Conservation (phyloP, 1,140 invertebrate species). For the Zeugodacus cucurbitae region DNA sequence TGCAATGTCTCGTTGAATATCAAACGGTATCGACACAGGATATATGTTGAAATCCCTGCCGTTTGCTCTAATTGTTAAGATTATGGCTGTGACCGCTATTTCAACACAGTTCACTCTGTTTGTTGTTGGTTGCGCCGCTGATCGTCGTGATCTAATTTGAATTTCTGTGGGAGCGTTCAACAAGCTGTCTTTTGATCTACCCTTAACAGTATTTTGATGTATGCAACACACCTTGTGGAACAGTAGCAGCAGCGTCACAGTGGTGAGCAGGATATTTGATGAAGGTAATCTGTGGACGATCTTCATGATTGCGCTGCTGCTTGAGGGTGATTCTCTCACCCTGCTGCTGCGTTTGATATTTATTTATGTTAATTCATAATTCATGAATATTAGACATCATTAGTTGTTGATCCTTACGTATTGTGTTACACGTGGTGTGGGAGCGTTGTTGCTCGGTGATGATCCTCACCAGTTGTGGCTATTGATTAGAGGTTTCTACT, state of each 20-base stretch:
- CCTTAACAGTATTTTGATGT: conserved; percentile 17
- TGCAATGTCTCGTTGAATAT: background rate
- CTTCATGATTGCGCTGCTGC: background rate
- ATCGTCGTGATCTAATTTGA: background rate
- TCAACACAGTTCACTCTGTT: background rate
- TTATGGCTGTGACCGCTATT: background rate
- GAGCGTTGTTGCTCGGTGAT: background rate
- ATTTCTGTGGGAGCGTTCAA: conserved; percentile 1
- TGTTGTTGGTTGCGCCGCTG: background rate
- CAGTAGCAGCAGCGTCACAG: background rate
- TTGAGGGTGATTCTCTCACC: background rate
- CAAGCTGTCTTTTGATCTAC: background rate
- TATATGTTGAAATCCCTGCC: background rate
- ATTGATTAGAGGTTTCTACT: background rate
- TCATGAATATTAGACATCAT: conserved; percentile 28
- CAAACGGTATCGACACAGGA: background rate
- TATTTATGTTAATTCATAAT: conserved; percentile 36
- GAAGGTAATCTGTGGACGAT: background rate
- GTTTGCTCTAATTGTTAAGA: background rate
- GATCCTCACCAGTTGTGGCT: background rate
- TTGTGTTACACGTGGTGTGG: background rate
- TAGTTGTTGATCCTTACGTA: conserved; percentile 16
- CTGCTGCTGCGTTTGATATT: background rate
- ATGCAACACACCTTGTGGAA: conserved; percentile 32
- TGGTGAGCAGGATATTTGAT: background rate